Conservation (phyloP, 2,888 invertebrate species). For the Watsonalla cultraria region DNA sequence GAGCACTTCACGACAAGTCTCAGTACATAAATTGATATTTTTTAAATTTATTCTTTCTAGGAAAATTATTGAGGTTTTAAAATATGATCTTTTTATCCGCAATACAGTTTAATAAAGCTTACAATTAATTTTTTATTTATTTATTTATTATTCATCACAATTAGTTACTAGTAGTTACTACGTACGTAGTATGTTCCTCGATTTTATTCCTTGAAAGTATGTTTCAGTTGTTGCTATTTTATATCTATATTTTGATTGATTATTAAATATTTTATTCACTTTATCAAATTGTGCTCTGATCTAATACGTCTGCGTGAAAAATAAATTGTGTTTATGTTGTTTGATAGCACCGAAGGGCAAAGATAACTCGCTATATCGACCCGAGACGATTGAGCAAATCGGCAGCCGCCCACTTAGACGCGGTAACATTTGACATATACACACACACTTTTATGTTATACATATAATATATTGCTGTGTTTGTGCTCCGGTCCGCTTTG, state of each 20-base stretch:
- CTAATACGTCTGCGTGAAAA: background rate
- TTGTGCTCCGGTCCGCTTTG: conserved; percentile 8
- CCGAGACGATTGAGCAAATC: conserved; percentile 69
- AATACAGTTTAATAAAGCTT: no score
- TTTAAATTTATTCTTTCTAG: conserved; percentile 1
- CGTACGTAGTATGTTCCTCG: background rate
- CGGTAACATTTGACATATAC: conserved; percentile 55
- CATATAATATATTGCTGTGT: conserved; percentile 41
- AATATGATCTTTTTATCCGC: background rate
- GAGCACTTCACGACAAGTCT: conserved; percentile 20
- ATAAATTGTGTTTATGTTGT: conserved; percentile 40
- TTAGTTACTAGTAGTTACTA: no score
- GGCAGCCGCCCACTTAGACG: conserved; percentile 63
- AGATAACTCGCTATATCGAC: conserved; percentile 72
- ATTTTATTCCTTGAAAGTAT: background rate
- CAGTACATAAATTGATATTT: conserved; percentile 5
- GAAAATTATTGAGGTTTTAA: background rate
- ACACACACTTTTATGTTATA: conserved; percentile 47
- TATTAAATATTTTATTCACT: no score
- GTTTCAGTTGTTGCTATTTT: background rate
- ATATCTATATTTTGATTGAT: background rate
- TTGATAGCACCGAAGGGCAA: conserved; percentile 73
- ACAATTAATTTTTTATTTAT: no score
- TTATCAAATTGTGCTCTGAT: background rate
- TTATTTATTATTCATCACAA: no score